These are phyloP conservation scores for Sebastes oblongus DNA, from an alignment of 2,797 vertebrate genomes.

Conservation along the genomic window DNA sequence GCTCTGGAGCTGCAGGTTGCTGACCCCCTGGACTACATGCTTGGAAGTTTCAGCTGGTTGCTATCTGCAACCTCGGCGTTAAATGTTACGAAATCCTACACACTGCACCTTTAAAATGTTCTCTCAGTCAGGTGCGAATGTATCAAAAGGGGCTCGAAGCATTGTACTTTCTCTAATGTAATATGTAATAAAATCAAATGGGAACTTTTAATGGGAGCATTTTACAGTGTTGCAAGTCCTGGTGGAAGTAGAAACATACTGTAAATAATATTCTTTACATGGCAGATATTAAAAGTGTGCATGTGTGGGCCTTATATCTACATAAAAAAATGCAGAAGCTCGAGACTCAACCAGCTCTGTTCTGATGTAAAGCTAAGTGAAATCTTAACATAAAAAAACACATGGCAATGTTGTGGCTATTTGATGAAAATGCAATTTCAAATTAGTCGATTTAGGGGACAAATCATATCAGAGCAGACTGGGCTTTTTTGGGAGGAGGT, in stretches of 20 bases:
- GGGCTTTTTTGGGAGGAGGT: no score
- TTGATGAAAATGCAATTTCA: not conserved
- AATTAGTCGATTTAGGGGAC: not conserved
- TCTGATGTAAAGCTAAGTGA: not conserved
- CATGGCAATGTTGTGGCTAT: not conserved
- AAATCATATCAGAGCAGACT: no score
- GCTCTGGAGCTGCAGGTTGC: no score
- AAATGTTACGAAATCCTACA: no score
- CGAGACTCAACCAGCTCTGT: not conserved
- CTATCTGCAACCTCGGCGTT: no score
- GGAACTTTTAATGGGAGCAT: not conserved
- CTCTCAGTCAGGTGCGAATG: not conserved
- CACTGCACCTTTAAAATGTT: not conserved
- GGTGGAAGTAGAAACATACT: not conserved
- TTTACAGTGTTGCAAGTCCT: not conserved
- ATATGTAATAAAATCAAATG: not conserved
- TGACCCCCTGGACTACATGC: fast-evolving
- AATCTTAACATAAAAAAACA: not conserved
- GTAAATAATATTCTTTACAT: not conserved
- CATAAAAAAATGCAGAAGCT: not conserved
- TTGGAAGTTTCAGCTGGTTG: no score
- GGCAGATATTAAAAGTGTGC: not conserved
- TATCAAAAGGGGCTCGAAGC: not conserved
- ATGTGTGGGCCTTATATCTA: not conserved
- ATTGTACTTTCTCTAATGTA: not conserved